These are phyloP conservation scores for Cosmia trapezina DNA, from an alignment of 2,888 invertebrate genomes.

Conservation along the genomic window DNA sequence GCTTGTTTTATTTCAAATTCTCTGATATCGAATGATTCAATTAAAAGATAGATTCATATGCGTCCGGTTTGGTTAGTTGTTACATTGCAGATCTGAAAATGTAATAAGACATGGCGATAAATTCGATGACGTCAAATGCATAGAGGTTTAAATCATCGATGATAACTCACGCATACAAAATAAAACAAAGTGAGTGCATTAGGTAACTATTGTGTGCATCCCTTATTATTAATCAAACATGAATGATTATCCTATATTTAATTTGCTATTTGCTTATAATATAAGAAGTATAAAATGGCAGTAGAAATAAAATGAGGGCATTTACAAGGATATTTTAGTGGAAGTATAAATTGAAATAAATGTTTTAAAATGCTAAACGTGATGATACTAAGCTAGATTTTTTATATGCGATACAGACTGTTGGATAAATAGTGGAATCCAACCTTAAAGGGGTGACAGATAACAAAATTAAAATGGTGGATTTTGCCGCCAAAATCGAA, in stretches of 20 bases:
- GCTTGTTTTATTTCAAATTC: neutral
- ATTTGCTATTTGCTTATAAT: slow-evolving; percentile 58
- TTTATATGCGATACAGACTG: slow-evolving; percentile 13
- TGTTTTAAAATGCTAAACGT: slow-evolving; percentile 47
- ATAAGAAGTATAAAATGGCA: slow-evolving; percentile 71
- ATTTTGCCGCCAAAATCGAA: slow-evolving; percentile 21
- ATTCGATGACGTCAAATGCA: neutral
- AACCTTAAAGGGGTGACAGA: slow-evolving; percentile 27
- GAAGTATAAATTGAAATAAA: slow-evolving; percentile 33
- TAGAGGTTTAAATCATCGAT: slow-evolving; percentile 30
- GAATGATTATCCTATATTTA: slow-evolving; percentile 63
- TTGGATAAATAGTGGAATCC: slow-evolving; percentile 17
- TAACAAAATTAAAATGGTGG: slow-evolving; percentile 14
- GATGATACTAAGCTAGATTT: slow-evolving; percentile 31
- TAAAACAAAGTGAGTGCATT: slow-evolving; percentile 53
- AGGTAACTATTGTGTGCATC: slow-evolving; percentile 62
- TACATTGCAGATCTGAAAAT: slow-evolving; percentile 5
- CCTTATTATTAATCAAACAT: slow-evolving; percentile 62
- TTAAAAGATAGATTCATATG: no score
- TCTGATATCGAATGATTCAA: neutral
- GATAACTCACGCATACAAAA: slow-evolving; percentile 30
- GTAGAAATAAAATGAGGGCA: slow-evolving; percentile 67
- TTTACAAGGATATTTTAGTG: slow-evolving; percentile 63
- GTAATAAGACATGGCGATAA: neutral
- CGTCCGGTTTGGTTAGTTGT: neutral